phyloP scores from a whole-genome alignment of 2,797 vertebrate species.

The Heliangelus exortis region DNA sequence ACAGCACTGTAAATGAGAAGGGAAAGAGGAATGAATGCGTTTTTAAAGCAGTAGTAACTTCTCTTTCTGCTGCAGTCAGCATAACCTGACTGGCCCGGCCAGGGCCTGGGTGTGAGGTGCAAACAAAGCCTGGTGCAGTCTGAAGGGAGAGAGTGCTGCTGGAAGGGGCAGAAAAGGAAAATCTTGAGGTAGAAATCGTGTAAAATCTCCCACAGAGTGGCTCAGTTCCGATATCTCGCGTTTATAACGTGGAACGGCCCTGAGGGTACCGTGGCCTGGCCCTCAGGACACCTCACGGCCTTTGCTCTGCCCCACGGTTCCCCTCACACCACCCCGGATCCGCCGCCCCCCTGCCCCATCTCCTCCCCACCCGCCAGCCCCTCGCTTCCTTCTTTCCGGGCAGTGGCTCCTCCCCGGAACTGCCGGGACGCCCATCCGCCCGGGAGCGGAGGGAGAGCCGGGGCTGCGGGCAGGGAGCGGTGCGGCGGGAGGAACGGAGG shows the following conservation, averaged over 20 bases:
- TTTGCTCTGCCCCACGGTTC: no score
- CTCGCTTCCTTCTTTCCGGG: neutral
- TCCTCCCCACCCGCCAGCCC: no score
- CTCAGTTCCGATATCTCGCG: rapidly evolving
- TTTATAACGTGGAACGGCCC: no score
- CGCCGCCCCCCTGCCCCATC: no score
- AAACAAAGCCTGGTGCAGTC: neutral
- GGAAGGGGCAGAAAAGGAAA: rapidly evolving
- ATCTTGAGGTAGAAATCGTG: rapidly evolving
- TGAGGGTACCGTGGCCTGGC: no score
- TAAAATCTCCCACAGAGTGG: rapidly evolving
- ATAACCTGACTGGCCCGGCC: neutral
- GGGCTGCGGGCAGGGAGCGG: neutral
- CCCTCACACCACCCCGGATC: no score
- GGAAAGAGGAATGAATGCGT: neutral
- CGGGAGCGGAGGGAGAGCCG: neutral
- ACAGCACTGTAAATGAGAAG: rapidly evolving
- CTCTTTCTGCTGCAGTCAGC: neutral
- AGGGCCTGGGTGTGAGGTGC: neutral
- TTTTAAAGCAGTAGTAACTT: neutral
- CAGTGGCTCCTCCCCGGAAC: neutral
- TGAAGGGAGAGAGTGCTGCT: neutral
- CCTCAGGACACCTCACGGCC: no score
- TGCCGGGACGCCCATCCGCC: neutral
- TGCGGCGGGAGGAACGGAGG: neutral